Base-by-base conservation (phyloP, 2,113 vertebrate genomes). In the Cyanoliseus patagonus region DNA sequence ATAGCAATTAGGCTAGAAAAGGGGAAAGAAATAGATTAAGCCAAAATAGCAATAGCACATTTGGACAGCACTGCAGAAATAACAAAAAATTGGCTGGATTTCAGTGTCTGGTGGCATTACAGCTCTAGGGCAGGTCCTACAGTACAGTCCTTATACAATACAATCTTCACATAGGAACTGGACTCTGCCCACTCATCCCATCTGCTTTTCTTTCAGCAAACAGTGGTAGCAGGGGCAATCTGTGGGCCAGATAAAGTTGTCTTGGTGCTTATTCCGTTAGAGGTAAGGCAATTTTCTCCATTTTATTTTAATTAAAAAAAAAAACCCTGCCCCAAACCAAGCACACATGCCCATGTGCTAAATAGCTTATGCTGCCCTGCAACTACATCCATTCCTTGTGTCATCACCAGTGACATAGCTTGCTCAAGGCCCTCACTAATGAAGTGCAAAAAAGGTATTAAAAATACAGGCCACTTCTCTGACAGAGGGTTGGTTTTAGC, bases 371-470 rank as follows among this genome's bases (percentile, higher is more conserved):
- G 30, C 33, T 55, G 77, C 80, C 53, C 53, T 63, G 20, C 51
- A 80, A 68, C 67, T 70, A 23, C 66, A 63, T 49, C 76, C 42
- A 11, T 78, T 49, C 10, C 6, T 62, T 74, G 39, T 83, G 73
- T 52, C 91, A 83, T 64, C 30, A 31, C 33, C 3, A 3, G 72
- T 85, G 83, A 86, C 90, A 84, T 19, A 61, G 25, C 4, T 81
- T 85, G 83, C 91, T 93, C 0, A 1, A 92, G 89, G 86, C 55
- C 59, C 46, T 76, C 42, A 3, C 14, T 79, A 94, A 94, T 33
- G 42, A 95, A 86, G 69, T 66, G 53, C 30, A 80, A 86, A 91
- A 91, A 85, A 91, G 37, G 63, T 70, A 74, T 83, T 88, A 80
- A 86, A 95, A 91, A 77, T 10, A 72, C 31, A 79, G 76, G 47